Conservation (phyloP, 2,888 invertebrate species). For the Dynastes maya region DNA sequence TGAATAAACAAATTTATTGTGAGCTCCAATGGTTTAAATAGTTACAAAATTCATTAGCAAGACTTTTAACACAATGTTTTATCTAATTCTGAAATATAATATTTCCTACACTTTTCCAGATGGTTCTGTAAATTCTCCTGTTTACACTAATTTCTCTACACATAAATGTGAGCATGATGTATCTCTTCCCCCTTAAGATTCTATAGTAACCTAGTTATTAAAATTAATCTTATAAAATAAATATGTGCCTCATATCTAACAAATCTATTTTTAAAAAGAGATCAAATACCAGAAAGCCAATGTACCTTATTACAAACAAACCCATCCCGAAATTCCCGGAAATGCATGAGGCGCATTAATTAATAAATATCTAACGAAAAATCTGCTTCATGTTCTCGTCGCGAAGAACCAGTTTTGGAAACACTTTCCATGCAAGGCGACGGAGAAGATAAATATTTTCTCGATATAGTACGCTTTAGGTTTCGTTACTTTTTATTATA, state of each 20-base stretch:
- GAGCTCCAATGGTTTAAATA: too few relatives aligned
- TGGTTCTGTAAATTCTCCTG: too few relatives aligned
- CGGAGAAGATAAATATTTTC: slow-evolving; percentile 24
- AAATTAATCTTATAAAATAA: slow-evolving; percentile 16
- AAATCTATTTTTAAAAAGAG: slow-evolving; percentile 32
- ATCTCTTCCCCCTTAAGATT: too few relatives aligned
- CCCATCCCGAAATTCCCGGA: slow-evolving; percentile 31
- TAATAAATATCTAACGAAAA: slow-evolving; percentile 40
- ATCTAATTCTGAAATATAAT: too few relatives aligned
- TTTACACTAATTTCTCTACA: too few relatives aligned
- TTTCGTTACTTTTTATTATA: slow-evolving; percentile 20
- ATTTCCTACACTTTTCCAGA: too few relatives aligned
- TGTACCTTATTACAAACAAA: slow-evolving; percentile 35
- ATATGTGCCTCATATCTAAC: neutral
- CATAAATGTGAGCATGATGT: too few relatives aligned
- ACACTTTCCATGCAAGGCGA: slow-evolving; percentile 13
- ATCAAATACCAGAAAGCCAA: slow-evolving; percentile 23
- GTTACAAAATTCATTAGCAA: too few relatives aligned
- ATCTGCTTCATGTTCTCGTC: slow-evolving; percentile 34
- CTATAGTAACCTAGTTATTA: slow-evolving; percentile 8
- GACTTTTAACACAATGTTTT: too few relatives aligned
- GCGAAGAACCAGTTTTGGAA: slow-evolving; percentile 1
- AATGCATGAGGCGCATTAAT: slow-evolving; percentile 39
- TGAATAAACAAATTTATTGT: too few relatives aligned
- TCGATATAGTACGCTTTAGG: neutral